These are phyloP conservation scores for Campylomormyrus numenius DNA, from an alignment of 2,113 vertebrate species.

Conservation along the genomic window DNA sequence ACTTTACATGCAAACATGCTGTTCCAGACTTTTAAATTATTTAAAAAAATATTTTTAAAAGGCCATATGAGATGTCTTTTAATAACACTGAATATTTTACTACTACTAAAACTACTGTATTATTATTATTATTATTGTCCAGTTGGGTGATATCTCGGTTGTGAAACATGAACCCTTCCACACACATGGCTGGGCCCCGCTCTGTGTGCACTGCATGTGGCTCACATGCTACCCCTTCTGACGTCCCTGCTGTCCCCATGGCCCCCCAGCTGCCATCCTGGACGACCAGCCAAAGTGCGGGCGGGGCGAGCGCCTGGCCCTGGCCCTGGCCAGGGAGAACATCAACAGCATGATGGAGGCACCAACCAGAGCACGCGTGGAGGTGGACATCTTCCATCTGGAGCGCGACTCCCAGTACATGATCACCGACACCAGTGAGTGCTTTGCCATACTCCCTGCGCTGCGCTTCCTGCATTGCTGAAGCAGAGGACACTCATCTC, in stretches of 20 bases:
- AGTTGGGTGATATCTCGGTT: not conserved
- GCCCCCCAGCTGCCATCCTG: slow-evolving; percentile 57
- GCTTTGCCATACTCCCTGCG: too few relatives aligned
- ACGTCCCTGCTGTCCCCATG: not conserved
- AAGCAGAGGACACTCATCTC: not conserved
- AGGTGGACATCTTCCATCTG: slow-evolving; percentile 81
- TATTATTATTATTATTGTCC: not conserved
- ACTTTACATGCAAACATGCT: not conserved
- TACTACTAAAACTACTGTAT: too few relatives aligned
- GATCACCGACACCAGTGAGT: slow-evolving; percentile 84
- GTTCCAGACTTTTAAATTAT: not conserved
- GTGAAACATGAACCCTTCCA: not conserved
- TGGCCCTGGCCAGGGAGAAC: slow-evolving; percentile 78
- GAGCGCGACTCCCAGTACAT: slow-evolving; percentile 81
- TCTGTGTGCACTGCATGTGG: not conserved
- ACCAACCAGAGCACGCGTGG: slow-evolving; percentile 70
- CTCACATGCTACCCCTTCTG: not conserved
- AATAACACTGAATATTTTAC: too few relatives aligned
- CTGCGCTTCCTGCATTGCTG: not conserved
- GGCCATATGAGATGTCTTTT: too few relatives aligned
- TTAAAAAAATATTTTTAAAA: too few relatives aligned
- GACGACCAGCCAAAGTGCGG: slow-evolving; percentile 77
- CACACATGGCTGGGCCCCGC: not conserved
- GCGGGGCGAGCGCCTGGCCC: slow-evolving; percentile 73
- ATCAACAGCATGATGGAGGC: slow-evolving; percentile 75